Evolutionary conservation across 2,797 vertebrate species (phyloP).

Genomic region (Brotula barbata): DNA sequence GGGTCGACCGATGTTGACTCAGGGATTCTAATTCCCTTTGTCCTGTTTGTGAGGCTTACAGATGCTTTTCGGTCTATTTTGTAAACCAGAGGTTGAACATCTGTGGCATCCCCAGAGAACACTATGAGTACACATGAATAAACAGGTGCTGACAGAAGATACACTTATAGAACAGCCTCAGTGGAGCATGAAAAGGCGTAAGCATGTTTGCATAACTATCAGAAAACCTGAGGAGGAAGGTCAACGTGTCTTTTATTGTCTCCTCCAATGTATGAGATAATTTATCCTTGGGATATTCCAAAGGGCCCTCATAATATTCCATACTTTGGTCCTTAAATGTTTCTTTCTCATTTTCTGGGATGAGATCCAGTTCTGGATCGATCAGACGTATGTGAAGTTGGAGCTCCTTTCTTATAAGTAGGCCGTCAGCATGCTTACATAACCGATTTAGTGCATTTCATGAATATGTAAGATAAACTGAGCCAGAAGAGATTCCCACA

Average conservation of each 20-base stretch:
- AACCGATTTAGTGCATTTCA: slow-evolving; percentile 62
- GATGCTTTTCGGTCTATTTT: not conserved
- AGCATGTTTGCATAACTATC: not conserved
- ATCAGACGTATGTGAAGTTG: not conserved
- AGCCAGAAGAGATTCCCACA: slow-evolving; percentile 49
- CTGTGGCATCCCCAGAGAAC: no score
- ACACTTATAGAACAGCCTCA: not conserved
- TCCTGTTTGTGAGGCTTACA: not conserved
- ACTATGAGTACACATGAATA: not conserved
- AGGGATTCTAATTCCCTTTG: no score
- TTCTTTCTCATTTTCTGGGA: not conserved
- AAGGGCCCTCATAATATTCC: not conserved
- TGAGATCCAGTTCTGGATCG: not conserved
- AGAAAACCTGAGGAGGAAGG: no score
- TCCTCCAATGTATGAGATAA: not conserved
- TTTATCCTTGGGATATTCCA: not conserved
- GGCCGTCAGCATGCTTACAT: slow-evolving; percentile 48
- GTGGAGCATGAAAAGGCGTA: not conserved
- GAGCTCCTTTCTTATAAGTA: slow-evolving; percentile 44
- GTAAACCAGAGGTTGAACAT: slow-evolving; percentile 6
- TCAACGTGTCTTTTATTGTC: no score
- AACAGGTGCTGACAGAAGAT: not conserved
- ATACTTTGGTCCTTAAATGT: not conserved
- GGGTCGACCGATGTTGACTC: no score
- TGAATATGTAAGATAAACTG: slow-evolving; percentile 56